A percentile compares a stretch with the other conserved stretches of the same genome.
Conservation (phyloP, 1,140 invertebrate genomes). For the Danaus plexippus region DNA sequence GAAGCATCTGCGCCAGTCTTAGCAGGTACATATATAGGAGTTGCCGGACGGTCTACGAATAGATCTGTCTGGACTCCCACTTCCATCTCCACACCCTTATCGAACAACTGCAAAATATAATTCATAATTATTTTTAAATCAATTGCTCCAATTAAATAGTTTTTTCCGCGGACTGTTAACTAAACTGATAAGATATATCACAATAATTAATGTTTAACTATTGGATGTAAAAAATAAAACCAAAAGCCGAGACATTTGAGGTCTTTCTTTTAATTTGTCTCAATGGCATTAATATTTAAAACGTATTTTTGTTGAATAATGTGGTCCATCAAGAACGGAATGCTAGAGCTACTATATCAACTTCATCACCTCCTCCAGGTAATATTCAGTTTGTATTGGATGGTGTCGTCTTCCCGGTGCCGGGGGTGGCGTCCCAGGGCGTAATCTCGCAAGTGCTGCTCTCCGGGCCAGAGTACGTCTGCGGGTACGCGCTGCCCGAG, state of each 20-base stretch:
- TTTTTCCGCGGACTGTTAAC: too few species aligned
- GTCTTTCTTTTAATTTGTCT: too few species aligned
- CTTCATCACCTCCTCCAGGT: constrained; percentile 82
- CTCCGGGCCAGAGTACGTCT: constrained; percentile 74
- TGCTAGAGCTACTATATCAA: neutral
- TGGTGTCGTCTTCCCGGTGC: constrained; percentile 86
- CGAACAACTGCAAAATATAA: constrained; percentile 71
- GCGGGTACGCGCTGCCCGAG: constrained; percentile 74
- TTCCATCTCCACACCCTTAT: constrained; percentile 80
- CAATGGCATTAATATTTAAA: too few species aligned
- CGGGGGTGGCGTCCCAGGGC: constrained; percentile 78
- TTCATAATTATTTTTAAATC: neutral
- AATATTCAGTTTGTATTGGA: constrained; percentile 89
- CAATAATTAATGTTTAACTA: too few species aligned
- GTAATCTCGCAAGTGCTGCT: constrained; percentile 75
- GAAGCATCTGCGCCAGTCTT: constrained; percentile 84
- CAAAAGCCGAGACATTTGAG: neutral
- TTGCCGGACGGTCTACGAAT: constrained; percentile 83
- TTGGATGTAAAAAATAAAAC: neutral
- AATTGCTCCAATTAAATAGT: too few species aligned
- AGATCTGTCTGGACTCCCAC: constrained; percentile 89
- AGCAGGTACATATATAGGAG: constrained; percentile 81
- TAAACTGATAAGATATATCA: too few species aligned
- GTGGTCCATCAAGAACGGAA: neutral
- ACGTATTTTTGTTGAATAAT: too few species aligned